phyloP scores from a whole-genome alignment of 2,113 vertebrate genomes.

The Antechinus stuartii region DNA sequence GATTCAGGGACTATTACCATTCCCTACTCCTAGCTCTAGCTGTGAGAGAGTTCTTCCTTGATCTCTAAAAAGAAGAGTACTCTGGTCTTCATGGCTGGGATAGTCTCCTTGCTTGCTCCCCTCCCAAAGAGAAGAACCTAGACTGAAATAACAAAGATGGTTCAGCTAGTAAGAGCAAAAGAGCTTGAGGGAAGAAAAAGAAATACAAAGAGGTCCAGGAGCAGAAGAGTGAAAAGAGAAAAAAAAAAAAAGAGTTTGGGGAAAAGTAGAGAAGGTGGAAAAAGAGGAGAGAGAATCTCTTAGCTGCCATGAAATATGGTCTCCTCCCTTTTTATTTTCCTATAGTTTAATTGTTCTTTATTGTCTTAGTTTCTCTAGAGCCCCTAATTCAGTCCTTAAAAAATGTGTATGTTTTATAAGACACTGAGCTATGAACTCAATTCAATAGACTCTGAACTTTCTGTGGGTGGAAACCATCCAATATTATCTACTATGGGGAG shows the following conservation, averaged over 20 bases:
- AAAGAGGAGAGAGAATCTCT: neutral
- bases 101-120: neutral
- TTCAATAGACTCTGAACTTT: neutral
- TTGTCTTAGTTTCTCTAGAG: neutral
- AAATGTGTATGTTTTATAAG: neutral
- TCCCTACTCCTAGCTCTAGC: neutral
- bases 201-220: neutral
- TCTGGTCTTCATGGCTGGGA: neutral
- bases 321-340: conserved; percentile 94
- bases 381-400: neutral
- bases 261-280: neutral
- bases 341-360: neutral
- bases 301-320: neutral
- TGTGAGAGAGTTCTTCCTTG: neutral
- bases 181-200: neutral
- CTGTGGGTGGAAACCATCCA: neutral
- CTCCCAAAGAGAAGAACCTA: neutral
- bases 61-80: neutral
- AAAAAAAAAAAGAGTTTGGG: neutral
- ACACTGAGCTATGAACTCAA: neutral
- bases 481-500: neutral
- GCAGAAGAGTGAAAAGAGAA: neutral
- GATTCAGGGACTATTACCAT: neutral
- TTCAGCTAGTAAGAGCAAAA: neutral
- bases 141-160: neutral